Conservation (phyloP, 2,797 vertebrate species). For the Siniperca scherzeri region DNA sequence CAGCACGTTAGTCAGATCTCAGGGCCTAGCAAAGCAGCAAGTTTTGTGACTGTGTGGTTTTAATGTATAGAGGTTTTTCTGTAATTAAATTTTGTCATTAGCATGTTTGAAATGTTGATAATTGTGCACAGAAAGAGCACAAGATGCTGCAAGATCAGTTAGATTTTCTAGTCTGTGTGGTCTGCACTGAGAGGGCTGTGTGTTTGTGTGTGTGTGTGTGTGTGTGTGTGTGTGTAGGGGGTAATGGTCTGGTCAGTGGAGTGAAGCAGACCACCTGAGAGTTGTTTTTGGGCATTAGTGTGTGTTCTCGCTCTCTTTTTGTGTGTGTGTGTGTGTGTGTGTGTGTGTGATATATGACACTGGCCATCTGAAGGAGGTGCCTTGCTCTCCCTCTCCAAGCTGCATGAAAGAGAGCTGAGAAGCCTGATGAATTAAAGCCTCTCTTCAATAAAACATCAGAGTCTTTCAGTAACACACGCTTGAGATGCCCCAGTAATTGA, state of each 20-base stretch:
- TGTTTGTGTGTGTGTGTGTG: conserved; percentile 38
- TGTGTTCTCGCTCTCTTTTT: conserved; percentile 67
- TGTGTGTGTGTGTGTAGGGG: conserved; percentile 70
- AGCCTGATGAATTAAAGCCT: conserved; percentile 86
- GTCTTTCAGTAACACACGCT: conserved; percentile 89
- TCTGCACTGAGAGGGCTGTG: conserved; percentile 60
- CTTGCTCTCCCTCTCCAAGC: conserved; percentile 79
- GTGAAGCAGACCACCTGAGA: conserved; percentile 90
- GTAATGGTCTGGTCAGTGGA: conserved; percentile 86
- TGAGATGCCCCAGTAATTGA: conserved; percentile 90
- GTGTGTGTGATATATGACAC: conserved; percentile 86
- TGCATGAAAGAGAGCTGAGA: conserved; percentile 85
- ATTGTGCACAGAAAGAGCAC: conserved; percentile 30
- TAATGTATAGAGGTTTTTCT: neutral
- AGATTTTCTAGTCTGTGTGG: conserved; percentile 77
- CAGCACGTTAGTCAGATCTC: conserved; percentile 4
- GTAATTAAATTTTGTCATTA: conserved; percentile 30
- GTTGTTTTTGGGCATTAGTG: conserved; percentile 88
- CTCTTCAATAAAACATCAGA: conserved; percentile 91
- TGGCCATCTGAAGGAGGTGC: conserved; percentile 85
- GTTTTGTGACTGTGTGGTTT: neutral
- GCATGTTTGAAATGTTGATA: conserved; percentile 57
- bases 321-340: conserved; percentile 50
- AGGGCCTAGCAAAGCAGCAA: conserved; percentile 11
- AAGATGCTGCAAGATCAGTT: conserved; percentile 52